phyloP scores from a whole-genome alignment of 2,888 invertebrate genomes.

The Hirtodrosophila cameraria region DNA sequence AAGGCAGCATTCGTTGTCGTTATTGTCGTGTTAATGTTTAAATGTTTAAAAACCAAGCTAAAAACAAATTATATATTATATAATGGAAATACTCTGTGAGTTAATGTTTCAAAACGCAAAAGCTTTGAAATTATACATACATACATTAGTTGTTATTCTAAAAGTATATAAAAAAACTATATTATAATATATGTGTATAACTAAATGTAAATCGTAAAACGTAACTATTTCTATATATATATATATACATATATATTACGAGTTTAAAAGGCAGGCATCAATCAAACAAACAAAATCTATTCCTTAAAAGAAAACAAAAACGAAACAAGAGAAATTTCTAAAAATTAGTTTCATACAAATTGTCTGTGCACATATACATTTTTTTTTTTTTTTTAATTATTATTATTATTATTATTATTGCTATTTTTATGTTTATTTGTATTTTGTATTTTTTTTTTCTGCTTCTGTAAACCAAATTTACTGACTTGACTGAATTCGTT shows the following conservation, averaged over 20 bases:
- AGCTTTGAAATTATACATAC: constrained; percentile 68
- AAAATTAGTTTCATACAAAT: constrained; percentile 23
- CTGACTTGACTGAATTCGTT: constrained; percentile 79
- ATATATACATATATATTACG: background rate
- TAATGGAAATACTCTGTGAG: constrained; percentile 80
- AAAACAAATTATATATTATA: constrained; percentile 64
- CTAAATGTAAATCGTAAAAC: constrained; percentile 51
- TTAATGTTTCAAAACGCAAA: constrained; percentile 71
- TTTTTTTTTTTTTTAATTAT: constrained; percentile 31
- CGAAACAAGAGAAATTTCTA: constrained; percentile 30
- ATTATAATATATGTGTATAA: constrained; percentile 53
- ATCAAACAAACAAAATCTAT: constrained; percentile 22
- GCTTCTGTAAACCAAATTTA: constrained; percentile 79
- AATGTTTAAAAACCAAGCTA: constrained; percentile 60
- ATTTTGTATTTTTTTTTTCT: constrained; percentile 60
- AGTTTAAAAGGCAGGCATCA: constrained; percentile 42
- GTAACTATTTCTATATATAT: constrained; percentile 31
- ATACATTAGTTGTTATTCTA: constrained; percentile 68
- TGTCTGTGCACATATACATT: constrained; percentile 51
- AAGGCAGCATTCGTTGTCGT: constrained; percentile 52
- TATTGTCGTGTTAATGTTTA: constrained; percentile 63
- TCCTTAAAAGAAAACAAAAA: constrained; percentile 44
- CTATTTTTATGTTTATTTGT: constrained; percentile 50
- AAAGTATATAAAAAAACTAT: constrained; percentile 37
- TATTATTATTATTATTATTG: constrained; percentile 43